Conservation (phyloP, 2,113 vertebrate species). For the Hassar affinis region DNA sequence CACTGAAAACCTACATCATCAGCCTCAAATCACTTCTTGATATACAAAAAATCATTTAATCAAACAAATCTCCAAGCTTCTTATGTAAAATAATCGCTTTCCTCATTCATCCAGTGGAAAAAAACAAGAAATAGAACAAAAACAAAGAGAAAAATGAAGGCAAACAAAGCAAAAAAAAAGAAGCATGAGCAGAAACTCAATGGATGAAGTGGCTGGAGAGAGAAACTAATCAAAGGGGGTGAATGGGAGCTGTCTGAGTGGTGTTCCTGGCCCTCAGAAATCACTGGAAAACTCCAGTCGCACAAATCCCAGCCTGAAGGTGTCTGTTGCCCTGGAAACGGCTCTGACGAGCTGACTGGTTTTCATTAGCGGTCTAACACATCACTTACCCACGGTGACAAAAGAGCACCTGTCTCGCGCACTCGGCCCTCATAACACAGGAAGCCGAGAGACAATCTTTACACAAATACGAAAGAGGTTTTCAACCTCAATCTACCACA, state of each 20-base stretch:
- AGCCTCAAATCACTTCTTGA: constrained; percentile 3
- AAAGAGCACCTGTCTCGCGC: constrained; percentile 39
- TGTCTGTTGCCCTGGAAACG: constrained; percentile 34
- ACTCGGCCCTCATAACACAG: constrained; percentile 23
- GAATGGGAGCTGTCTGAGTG: constrained; percentile 32
- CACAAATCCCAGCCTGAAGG: background rate
- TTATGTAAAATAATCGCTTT: background rate
- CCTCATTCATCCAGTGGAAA: constrained; percentile 40
- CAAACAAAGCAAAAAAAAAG: constrained; percentile 25
- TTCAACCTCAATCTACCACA: background rate
- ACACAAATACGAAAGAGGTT: background rate
- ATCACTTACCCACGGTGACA: constrained; percentile 23
- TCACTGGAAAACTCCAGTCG: constrained; percentile 28
- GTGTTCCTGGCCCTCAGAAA: constrained; percentile 20
- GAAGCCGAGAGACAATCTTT: constrained; percentile 13
- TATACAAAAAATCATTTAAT: background rate
- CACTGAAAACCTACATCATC: background rate
- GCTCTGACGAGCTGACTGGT: constrained; percentile 29
- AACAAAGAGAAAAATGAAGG: too few relatives aligned
- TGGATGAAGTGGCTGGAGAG: constrained; percentile 49
- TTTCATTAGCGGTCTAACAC: constrained; percentile 47
- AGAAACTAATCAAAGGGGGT: constrained; percentile 47
- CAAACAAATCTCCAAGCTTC: background rate
- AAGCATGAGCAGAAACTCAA: constrained; percentile 45
- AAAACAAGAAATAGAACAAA: background rate